Base-by-base conservation (phyloP, 2,113 vertebrate genomes). In the Ceyx margarethae region DNA sequence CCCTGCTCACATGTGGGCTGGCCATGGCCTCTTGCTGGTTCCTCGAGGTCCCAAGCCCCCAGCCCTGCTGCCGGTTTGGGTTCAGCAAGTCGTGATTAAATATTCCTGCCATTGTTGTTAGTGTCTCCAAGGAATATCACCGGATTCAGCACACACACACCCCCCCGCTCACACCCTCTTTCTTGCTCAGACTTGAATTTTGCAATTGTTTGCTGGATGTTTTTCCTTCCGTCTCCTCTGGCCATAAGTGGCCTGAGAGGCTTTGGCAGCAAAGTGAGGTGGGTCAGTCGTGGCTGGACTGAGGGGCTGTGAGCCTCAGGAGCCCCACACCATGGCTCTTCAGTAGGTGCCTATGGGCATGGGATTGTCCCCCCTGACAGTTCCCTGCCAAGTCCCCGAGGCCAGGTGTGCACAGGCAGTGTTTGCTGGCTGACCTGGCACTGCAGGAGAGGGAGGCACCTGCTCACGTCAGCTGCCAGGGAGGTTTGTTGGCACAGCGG, bases 121-220 rank as follows among this genome's bases (percentile, higher is more conserved):
- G 29, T 0, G 40, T 92, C 92, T 93, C 94, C 81, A 95, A 91
- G 95, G 92, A 92, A 85, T 87, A 79, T 46, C 12, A 10, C 81
- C 26, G 22, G 81, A 85, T 94, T 73, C 89, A 74, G 58, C 86
- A 76, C 48, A 29, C 33, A 54, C 83, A 73, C 48, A 29, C 33
- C 65, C 83, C 77, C 50, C 77, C 1, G 15, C 79, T 94, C 96
- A 95, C 92, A 4, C 97, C 96, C 95, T 91, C 46, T 26, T 64
- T 94, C 97, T 93, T 96, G 97, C 95, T 93, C 83, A 82, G 89
- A 91, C 97, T 91, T 96, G 97, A 96, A 69, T 95, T 75, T 80
- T 92, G 84, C 61, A 93, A 92, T 94, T 96, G 92, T 97, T 96
- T 81, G 65, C 61, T 72, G 54, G 43, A 81, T 73, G 88, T 80